Percentiles rank a stretch among this genome's conserved stretches.
These are phyloP conservation scores for Bubalus kerabau DNA, from an alignment of 2,113 vertebrate genomes.

Conservation along the genomic window DNA sequence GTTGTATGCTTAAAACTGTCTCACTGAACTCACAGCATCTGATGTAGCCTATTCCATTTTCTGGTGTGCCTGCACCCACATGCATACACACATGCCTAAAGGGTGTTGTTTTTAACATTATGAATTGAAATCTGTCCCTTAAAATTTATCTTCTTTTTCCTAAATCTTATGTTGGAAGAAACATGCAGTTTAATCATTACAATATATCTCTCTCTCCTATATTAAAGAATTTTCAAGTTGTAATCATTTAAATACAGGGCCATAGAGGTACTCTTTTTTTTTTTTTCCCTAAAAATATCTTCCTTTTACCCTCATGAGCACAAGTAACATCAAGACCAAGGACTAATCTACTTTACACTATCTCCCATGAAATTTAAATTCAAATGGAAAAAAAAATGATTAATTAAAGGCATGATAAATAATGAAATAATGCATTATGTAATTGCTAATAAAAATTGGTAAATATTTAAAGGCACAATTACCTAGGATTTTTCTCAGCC, in stretches of 20 bases:
- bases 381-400: background rate
- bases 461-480: background rate
- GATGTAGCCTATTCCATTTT: background rate
- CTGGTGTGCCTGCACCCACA: accelerated
- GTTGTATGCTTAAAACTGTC: background rate
- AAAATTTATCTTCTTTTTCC: background rate
- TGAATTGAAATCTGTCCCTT: background rate
- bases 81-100: background rate
- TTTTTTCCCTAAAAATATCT: background rate
- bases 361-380: background rate
- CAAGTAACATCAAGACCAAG: background rate
- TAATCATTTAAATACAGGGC: background rate
- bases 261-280: background rate
- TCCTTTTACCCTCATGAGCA: background rate
- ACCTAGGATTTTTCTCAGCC: background rate
- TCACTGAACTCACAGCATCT: too few species aligned
- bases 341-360: background rate
- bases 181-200: background rate
- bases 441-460: background rate
- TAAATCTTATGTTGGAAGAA: background rate
- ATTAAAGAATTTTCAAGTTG: background rate
- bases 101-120: background rate
- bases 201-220: background rate
- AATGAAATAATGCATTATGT: background rate
- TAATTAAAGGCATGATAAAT: background rate